Percentiles rank a stretch among this genome's conserved stretches.
Conservation (phyloP, 2,113 vertebrate genomes). For the Tenrec ecaudatus region DNA sequence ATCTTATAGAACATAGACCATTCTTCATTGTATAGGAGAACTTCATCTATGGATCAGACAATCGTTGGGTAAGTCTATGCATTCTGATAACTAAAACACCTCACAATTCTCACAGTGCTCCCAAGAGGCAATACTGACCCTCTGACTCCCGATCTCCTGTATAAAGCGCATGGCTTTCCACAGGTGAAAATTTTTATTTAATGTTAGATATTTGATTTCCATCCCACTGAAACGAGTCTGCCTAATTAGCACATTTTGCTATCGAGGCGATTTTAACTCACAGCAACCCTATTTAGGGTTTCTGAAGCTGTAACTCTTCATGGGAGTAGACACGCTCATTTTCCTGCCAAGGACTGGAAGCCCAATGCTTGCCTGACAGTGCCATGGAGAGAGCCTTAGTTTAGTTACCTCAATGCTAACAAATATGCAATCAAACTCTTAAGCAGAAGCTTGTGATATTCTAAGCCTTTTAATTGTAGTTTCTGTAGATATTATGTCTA, state of each 20-base stretch:
- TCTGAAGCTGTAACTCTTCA: too few relatives aligned
- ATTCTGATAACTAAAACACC: conserved; percentile 1
- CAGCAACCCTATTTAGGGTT: too few relatives aligned
- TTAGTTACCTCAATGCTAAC: neutral
- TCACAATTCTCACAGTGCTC: conserved; percentile 4
- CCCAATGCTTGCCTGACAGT: too few relatives aligned
- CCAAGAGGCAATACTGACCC: neutral
- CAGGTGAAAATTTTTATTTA: conserved; percentile 22
- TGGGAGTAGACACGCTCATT: too few relatives aligned
- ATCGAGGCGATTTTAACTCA: neutral
- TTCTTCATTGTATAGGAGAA: conserved; percentile 8
- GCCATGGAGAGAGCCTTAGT: conserved; percentile 35
- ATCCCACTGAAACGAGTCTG: conserved; percentile 55
- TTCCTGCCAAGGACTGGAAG: too few relatives aligned
- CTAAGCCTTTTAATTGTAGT: conserved; percentile 57
- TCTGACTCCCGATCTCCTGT: neutral
- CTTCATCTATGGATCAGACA: too few relatives aligned
- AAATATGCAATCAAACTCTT: conserved; percentile 60
- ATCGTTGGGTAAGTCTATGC: neutral
- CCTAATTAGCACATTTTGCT: conserved; percentile 40
- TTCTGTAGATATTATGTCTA: conserved; percentile 11
- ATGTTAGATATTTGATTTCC: conserved; percentile 21
- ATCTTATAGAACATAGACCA: neutral
- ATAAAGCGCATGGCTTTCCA: conserved; percentile 38
- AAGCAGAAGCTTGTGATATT: conserved; percentile 58